phyloP scores from a whole-genome alignment of 2,888 invertebrate genomes.

The Alviniconcha strummeri region DNA sequence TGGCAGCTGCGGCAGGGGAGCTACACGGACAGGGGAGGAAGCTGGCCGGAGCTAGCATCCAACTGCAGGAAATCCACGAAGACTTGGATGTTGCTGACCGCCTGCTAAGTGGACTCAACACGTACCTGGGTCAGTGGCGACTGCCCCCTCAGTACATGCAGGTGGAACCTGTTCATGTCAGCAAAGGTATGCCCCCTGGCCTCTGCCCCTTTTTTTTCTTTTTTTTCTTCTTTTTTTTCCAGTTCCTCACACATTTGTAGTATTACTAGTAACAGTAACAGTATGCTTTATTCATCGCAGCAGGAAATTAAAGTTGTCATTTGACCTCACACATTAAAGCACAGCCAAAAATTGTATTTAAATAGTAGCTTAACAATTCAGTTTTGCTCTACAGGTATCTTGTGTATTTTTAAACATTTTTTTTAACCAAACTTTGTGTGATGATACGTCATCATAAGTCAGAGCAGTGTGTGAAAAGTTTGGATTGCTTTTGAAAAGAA shows the following conservation, averaged over 20 bases:
- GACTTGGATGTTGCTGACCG: slow-evolving; percentile 60
- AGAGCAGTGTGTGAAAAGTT: too few species aligned
- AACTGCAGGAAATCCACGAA: slow-evolving; percentile 59
- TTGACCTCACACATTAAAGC: too few species aligned
- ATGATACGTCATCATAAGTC: too few species aligned
- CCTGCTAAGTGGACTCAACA: slow-evolving; percentile 53
- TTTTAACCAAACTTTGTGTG: too few species aligned
- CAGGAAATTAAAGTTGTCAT: too few species aligned
- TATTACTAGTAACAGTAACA: background rate
- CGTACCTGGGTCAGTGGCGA: slow-evolving; percentile 62
- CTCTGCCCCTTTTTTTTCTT: background rate
- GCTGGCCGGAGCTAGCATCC: slow-evolving; percentile 47
- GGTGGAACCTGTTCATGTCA: slow-evolving; percentile 4
- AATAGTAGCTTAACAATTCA: too few species aligned
- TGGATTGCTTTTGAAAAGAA: too few species aligned
- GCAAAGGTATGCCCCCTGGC: slow-evolving; percentile 11
- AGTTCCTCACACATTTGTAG: background rate
- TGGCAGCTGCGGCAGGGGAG: slow-evolving; percentile 52
- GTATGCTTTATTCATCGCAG: too few species aligned
- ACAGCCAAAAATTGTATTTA: too few species aligned
- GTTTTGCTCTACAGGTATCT: too few species aligned
- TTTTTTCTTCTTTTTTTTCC: background rate
- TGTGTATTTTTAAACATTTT: too few species aligned
- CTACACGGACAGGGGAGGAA: slow-evolving; percentile 58
- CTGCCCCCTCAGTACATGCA: slow-evolving; percentile 41